Evolutionary conservation across 2,797 vertebrate species (phyloP).

Genomic region (Tangara arthus): DNA sequence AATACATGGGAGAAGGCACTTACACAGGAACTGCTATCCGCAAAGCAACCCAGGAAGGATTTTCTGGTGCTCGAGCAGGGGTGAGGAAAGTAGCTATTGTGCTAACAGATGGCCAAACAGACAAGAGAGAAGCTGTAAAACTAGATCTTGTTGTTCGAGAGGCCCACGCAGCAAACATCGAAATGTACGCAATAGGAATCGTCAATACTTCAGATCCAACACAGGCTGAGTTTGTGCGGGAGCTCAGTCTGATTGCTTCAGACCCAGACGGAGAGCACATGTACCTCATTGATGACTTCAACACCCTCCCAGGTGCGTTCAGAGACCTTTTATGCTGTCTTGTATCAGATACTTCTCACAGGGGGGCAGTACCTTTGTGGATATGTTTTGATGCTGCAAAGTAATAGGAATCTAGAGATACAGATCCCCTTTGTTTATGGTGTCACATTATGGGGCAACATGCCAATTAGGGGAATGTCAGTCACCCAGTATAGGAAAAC

Average conservation of each 20-base stretch:
- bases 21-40: slow-evolving; percentile 90
- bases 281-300: slow-evolving; percentile 92
- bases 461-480: accelerated
- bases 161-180: slow-evolving; percentile 88
- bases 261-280: slow-evolving; percentile 90
- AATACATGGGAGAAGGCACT: slow-evolving; percentile 91
- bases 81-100: slow-evolving; percentile 91
- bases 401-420: neutral
- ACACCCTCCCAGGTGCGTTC: slow-evolving; percentile 85
- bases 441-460: neutral
- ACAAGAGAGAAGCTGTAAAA: slow-evolving; percentile 88
- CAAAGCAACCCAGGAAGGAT: slow-evolving; percentile 88
- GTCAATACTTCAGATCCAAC: slow-evolving; percentile 87
- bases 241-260: slow-evolving; percentile 90
- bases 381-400: neutral
- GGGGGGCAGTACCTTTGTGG: accelerated
- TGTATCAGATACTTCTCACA: neutral
- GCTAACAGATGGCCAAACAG: slow-evolving; percentile 89
- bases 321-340: neutral
- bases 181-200: slow-evolving; percentile 92
- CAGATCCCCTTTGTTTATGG: neutral
- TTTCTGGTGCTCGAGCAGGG: slow-evolving; percentile 82
- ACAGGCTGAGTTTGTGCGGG: slow-evolving; percentile 83
- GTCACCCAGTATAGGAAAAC: neutral
- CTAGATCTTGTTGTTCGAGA: slow-evolving; percentile 86